Evolutionary conservation across 1,140 invertebrate species (phyloP).

Genomic region (Portunus trituberculatus): DNA sequence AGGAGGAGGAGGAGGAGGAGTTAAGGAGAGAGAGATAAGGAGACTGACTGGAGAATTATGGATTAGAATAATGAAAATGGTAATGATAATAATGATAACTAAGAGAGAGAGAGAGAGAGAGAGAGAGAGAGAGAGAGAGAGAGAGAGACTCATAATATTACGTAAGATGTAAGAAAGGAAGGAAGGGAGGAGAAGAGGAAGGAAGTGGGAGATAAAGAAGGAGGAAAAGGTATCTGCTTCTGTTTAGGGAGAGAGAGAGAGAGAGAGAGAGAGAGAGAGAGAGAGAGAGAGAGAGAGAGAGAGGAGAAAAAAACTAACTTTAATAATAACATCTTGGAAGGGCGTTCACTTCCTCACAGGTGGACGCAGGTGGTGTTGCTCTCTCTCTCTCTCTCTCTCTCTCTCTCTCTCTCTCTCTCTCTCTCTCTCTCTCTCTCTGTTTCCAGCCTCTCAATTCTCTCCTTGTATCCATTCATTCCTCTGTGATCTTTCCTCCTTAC

Average conservation of each 20-base stretch:
- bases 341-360: neutral
- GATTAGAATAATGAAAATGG: too few relatives aligned
- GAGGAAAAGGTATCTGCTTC: too few relatives aligned
- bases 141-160: neutral
- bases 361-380: neutral
- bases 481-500: neutral
- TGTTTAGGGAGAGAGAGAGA: neutral
- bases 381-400: constrained; percentile 17
- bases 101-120: too few relatives aligned
- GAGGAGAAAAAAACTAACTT: neutral
- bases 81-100: too few relatives aligned
- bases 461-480: neutral
- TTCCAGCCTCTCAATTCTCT: neutral
- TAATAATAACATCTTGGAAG: constrained; percentile 3
- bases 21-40: neutral
- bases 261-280: constrained; percentile 4
- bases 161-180: neutral
- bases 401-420: constrained; percentile 18
- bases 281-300: constrained; percentile 4
- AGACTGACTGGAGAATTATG: neutral
- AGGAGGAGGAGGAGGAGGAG: neutral
- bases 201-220: too few relatives aligned
- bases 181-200: too few relatives aligned
- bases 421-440: constrained; percentile 3
- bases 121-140: too few relatives aligned